Evolutionary conservation across 2,797 vertebrate genomes (phyloP), one percentile per base, ranked within the genome.

Genomic region (Platalea minor): DNA sequence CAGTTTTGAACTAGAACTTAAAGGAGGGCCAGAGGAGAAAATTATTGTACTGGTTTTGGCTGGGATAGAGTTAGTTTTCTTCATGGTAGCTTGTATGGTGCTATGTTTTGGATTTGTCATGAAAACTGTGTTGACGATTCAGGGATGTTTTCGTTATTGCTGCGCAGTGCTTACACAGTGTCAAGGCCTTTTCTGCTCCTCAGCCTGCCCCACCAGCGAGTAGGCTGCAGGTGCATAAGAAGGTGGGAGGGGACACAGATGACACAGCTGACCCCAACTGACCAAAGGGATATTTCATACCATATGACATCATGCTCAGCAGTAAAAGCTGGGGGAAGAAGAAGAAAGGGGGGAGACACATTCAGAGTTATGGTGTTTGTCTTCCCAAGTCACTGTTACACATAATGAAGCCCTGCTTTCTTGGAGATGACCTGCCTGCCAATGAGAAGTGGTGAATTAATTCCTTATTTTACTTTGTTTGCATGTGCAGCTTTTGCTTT

Each of bases 321-420:
- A 61, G 7, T 21, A 57, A 35, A 61, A 61, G 9, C 11, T 7
- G 4, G 8, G 13, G 13, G 24, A 59, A 43, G 28, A 59, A 60
- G 50, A 43, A 29, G 23, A 10, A 61, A 59, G 9, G 4, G 9
- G 26, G 9, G 3, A 12, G 41, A 14, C 41, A 37, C 7, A 9
- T 59, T 78, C 7, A 11, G 39, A 73, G 46, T 24, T 21, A 28
- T 3, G 10, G 2, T 6, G 7, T 69, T 86, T 51, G 14, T 51
- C 28, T 50, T 56, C 25, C 8, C 11, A 77, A 29, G 31, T 39
- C 21, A 12, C 41, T 41, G 4, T 31, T 31, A 23, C 1, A 9
- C 0, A 0, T 7, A 24, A 19, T 19, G 8, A 7, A 61, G 20
- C 11, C 17, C 19, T 29, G 11, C 5, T 61, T 9, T 63, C 28